Evolutionary conservation across 2,888 invertebrate genomes (phyloP), one percentile per base, ranked within the genome.

Genomic region (Periphyllus acericola): DNA sequence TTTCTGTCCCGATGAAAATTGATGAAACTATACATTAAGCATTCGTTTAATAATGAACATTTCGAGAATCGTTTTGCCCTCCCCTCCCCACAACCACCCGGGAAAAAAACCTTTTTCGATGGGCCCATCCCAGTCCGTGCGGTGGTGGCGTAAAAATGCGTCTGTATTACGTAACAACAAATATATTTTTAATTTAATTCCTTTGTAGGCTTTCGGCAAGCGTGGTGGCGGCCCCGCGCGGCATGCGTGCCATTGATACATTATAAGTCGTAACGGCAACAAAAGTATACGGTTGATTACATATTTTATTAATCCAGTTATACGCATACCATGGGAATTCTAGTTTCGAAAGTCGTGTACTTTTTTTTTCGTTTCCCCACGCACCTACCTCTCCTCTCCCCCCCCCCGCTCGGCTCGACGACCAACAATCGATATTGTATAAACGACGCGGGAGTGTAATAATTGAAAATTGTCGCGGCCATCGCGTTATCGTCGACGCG

Each of bases 171-270:
- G 52, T 52, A 52, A 52, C 52, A 52, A 17, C 5, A 2, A 17
- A 6, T 79, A 78, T 19, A 32, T 52, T 55, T 79, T 55, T 55
- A 83, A 72, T 83, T 74, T 36, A 74, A 83, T 74, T 60, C 74
- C n/a, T 4, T n/a, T 29, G 6, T 36, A 72, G 72, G 72, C 72
- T 34, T 32, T 72, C 19, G 55, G 3, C 78, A 19, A 11, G 29
- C 8, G 34, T 36, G 36, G 29, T 66, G 25, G 46, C 4, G 19
- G 8, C 17, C 74, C 29, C 29, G 68, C 17, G 21, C 19, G 55
- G 5, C 8, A 36, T 86, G 86, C 86, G 86, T 86, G 86, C 36
- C 55, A 55, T 55, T 80, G 60, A 80, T 55, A 80, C 86, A 80
- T 86, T 86, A 86, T 60, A 21, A 21, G 60, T 21, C 8, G 25